Base-by-base conservation (phyloP, 1,140 invertebrate genomes). In the Aphelenchoides avenae region DNA sequence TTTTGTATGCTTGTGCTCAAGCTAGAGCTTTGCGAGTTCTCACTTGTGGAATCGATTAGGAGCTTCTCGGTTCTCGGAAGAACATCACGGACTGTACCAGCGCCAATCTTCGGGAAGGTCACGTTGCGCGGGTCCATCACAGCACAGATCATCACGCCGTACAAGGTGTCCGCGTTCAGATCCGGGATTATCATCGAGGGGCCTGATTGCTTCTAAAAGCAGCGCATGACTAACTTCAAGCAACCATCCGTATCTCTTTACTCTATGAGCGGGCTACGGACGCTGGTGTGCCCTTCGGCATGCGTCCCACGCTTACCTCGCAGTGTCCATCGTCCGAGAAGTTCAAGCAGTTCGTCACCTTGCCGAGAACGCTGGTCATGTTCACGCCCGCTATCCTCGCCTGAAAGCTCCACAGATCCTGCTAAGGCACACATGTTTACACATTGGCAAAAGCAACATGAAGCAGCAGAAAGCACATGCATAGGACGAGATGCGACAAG, bases 101-200 rank as follows among this genome's bases (percentile, higher is more conserved):
- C n/a, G n/a, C n/a, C n/a, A n/a, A n/a, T n/a, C n/a, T 31, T 33
- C 13, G 71, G 68, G 26, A 75, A 59, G 7, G 43, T 63, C 2
- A 65, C 18, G 40, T 74, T 77, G 15, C 36, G 20, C 6, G 61
- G 52, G 31, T 75, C 71, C 15, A 65, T 46, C 3, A 75, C 63
- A 0, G 52, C 60, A 52, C 73, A 75, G 24, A 75, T 48, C 11
- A 73, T 63, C 5, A 75, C 50, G 33, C 70, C 70, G 33, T 73
- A 76, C 18, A 75, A 42, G 3, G 53, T 59, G 37, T 71, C 64
- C 39, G 66, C 41, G 20, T 50, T 24, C 15, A 76, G 36, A 46
- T 70, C 57, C 15, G 42, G 20, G 9, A 73, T 27, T 15, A 71
- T 15, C 24, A 77, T 52, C 1, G 66, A 70, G 33, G 37, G 20